These are phyloP conservation scores for Halocaridina rubra DNA, from an alignment of 2,888 invertebrate genomes.

Conservation along the genomic window DNA sequence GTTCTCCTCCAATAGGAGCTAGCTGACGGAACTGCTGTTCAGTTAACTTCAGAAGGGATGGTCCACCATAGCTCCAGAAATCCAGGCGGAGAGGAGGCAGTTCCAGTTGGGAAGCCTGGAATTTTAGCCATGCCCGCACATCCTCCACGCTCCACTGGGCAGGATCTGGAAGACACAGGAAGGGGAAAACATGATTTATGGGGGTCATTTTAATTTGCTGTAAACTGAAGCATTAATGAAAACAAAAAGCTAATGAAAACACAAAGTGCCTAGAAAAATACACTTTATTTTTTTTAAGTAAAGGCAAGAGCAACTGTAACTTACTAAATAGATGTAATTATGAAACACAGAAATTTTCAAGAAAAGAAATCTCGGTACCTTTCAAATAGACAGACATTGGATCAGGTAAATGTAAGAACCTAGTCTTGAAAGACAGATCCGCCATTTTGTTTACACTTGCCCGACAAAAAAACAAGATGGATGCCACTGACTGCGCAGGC, in stretches of 20 bases:
- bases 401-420: neutral
- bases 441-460: neutral
- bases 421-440: neutral
- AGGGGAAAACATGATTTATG: too few relatives aligned
- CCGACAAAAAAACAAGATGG: neutral
- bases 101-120: slow-evolving; percentile 47
- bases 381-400: too few relatives aligned
- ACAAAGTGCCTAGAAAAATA: too few relatives aligned
- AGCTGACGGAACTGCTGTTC: slow-evolving; percentile 55
- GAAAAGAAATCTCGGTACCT: too few relatives aligned
- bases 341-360: too few relatives aligned
- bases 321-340: too few relatives aligned
- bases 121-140: slow-evolving; percentile 49
- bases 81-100: slow-evolving; percentile 45
- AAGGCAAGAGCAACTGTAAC: too few relatives aligned
- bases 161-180: slow-evolving; percentile 53
- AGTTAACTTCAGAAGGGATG: slow-evolving; percentile 41
- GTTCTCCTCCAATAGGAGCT: slow-evolving; percentile 53
- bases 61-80: slow-evolving; percentile 46
- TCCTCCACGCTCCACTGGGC: slow-evolving; percentile 45
- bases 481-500: neutral
- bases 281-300: too few relatives aligned
- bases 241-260: too few relatives aligned
- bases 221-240: neutral
- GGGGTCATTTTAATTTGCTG: too few relatives aligned